phyloP scores from a whole-genome alignment of 2,113 vertebrate genomes.

The Diadophis punctatus region DNA sequence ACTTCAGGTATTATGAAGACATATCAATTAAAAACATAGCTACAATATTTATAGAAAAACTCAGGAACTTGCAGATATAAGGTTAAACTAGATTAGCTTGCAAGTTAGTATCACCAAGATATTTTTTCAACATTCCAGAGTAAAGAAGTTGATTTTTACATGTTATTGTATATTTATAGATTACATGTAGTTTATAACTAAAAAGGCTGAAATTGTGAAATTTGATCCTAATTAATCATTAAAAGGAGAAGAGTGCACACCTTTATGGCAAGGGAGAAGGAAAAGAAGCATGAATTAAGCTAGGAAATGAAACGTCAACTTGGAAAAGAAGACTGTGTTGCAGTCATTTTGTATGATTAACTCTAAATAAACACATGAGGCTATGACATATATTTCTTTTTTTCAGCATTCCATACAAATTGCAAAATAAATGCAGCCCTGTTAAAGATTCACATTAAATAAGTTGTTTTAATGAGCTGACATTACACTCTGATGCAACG shows the following conservation, averaged over 20 bases:
- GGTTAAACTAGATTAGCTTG: neutral
- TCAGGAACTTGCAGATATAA: neutral
- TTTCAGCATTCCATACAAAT: neutral
- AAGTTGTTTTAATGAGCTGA: neutral
- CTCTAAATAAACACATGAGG: neutral
- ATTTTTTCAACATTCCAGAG: neutral
- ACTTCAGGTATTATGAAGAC: neutral
- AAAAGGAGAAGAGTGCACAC: neutral
- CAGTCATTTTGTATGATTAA: neutral
- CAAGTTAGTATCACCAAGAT: neutral
- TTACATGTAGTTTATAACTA: neutral
- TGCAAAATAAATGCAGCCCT: neutral
- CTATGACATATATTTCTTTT: neutral
- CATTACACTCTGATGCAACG: neutral
- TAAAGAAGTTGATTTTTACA: neutral
- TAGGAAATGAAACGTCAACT: neutral
- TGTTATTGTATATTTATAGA: neutral
- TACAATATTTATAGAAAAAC: neutral
- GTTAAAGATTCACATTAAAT: neutral
- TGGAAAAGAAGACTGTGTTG: neutral
- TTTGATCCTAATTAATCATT: neutral
- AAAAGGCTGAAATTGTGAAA: neutral
- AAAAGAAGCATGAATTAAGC: neutral
- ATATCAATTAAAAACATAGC: neutral
- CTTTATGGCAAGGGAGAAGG: neutral